Conservation (phyloP, 2,797 vertebrate genomes). For the Enteromius treurensis region DNA sequence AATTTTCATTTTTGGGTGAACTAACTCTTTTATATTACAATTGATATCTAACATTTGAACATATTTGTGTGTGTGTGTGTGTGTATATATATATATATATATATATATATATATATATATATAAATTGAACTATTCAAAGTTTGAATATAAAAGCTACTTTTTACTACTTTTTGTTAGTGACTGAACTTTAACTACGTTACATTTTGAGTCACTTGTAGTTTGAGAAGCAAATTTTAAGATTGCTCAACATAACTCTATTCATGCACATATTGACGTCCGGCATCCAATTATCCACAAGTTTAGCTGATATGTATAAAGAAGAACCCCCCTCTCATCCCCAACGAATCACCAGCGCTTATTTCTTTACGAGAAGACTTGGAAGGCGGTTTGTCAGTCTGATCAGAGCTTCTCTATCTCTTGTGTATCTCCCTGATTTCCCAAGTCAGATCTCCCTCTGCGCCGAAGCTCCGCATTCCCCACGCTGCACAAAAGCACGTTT, state of each 20-base stretch:
- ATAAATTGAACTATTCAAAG: background rate
- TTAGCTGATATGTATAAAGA: slow-evolving; percentile 29
- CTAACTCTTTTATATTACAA: background rate
- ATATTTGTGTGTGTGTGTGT: too few species aligned
- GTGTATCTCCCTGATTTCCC: slow-evolving; percentile 71
- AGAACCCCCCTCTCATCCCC: background rate
- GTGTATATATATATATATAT: too few species aligned
- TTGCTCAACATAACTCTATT: background rate
- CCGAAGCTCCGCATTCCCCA: slow-evolving; percentile 72
- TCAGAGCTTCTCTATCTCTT: slow-evolving; percentile 63
- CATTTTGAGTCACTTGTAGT: too few species aligned
- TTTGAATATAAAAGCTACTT: background rate
- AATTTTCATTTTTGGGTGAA: too few species aligned
- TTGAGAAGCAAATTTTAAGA: too few species aligned
- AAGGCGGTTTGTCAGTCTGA: slow-evolving; percentile 52
- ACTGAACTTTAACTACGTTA: too few species aligned
- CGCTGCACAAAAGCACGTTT: slow-evolving; percentile 80
- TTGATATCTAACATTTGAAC: background rate
- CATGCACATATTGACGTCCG: background rate
- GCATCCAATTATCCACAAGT: slow-evolving; percentile 34
- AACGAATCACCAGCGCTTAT: slow-evolving; percentile 29
- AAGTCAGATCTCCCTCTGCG: slow-evolving; percentile 73
- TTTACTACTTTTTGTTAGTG: background rate
- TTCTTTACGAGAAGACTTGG: slow-evolving; percentile 44
- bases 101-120: too few species aligned